A percentile compares a stretch with the other conserved stretches of the same genome.
phyloP scores from a whole-genome alignment of 1,140 invertebrate genomes.

The Philotrypesis tridentata region DNA sequence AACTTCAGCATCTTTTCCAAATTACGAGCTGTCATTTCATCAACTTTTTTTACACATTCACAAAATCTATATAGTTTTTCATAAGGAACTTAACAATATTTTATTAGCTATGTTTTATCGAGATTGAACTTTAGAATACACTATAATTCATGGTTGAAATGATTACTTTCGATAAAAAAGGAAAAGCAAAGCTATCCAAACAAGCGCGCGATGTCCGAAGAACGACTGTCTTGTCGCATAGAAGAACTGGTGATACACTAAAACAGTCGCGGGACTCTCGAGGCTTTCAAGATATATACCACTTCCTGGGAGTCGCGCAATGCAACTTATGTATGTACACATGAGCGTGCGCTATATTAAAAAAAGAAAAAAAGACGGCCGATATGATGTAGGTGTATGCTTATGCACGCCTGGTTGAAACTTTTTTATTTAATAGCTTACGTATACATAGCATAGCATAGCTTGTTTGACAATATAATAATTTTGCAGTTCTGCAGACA shows the following conservation, averaged over 20 bases:
- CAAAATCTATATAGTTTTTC: background rate
- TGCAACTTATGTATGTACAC: conserved; percentile 31
- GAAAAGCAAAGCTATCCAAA: too few species aligned
- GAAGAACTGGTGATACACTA: conserved; percentile 32
- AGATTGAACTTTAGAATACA: too few species aligned
- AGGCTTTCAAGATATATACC: conserved; percentile 27
- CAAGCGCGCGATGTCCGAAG: background rate
- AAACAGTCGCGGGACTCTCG: conserved; percentile 27
- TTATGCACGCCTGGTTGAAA: background rate
- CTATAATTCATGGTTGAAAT: too few species aligned
- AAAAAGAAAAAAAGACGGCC: background rate
- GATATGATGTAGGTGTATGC: conserved; percentile 4
- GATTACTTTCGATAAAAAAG: background rate
- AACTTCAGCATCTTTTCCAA: conserved; percentile 66
- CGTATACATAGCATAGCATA: background rate
- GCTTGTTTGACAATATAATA: background rate
- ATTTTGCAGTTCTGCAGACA: background rate
- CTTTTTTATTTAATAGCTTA: background rate
- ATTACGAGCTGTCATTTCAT: conserved; percentile 54
- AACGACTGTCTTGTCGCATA: conserved; percentile 15
- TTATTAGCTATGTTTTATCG: too few species aligned
- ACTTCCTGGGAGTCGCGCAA: conserved; percentile 31
- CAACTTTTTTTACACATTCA: background rate
- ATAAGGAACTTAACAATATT: background rate
- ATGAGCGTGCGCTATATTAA: background rate